Evolutionary conservation across 2,888 invertebrate species (phyloP).

Genomic region (Auanema freiburgensis): DNA sequence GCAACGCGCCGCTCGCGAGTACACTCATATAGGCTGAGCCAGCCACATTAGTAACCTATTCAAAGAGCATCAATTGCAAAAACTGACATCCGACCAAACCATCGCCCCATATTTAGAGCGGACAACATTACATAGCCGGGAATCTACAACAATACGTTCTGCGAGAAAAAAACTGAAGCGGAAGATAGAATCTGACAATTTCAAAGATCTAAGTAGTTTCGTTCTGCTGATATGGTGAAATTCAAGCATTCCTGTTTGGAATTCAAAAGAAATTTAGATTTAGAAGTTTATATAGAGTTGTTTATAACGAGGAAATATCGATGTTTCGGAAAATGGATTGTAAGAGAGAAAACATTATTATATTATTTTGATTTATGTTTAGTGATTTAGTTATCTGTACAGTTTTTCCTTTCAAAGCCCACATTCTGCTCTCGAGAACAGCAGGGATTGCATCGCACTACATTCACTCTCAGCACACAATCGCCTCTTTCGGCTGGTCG

Average conservation of each 20-base stretch:
- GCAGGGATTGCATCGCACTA: no score
- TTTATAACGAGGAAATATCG: no score
- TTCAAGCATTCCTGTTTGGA: not conserved
- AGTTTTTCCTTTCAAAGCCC: no score
- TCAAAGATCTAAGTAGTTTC: constrained; percentile 3
- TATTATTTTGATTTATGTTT: no score
- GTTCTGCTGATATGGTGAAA: not conserved
- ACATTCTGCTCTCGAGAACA: no score
- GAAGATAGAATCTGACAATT: constrained; percentile 1
- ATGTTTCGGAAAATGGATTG: no score
- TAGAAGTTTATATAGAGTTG: no score
- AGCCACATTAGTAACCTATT: constrained; percentile 9
- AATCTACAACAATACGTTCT: constrained; percentile 7
- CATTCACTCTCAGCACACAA: no score
- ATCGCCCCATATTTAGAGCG: constrained; percentile 3
- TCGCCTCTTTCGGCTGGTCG: no score
- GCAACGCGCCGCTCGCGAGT: constrained; percentile 4
- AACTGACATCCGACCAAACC: not conserved
- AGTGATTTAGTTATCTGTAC: no score
- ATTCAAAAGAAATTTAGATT: not conserved
- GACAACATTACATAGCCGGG: not conserved
- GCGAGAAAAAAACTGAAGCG: not conserved
- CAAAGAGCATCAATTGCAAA: constrained; percentile 7
- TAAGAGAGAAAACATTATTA: no score
- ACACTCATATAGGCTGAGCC: constrained; percentile 6